Evolutionary conservation across 1,140 invertebrate species (phyloP), one percentile per base, ranked within the genome.

Genomic region (Gryllus bimaculatus): DNA sequence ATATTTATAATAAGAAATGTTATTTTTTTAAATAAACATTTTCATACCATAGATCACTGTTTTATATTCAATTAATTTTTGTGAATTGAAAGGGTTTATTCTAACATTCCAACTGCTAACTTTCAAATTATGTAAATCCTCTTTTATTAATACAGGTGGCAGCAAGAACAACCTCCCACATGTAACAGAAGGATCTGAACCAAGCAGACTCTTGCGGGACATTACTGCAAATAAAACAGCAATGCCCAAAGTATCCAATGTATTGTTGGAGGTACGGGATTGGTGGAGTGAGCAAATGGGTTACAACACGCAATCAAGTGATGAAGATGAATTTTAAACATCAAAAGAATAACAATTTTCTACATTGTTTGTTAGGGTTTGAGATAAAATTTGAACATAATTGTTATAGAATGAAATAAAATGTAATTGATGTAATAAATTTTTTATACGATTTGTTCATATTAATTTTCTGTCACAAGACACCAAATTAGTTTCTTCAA

Each of bases 211-310:
- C 8, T 74, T 75, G 78, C 83, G 83, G 15, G 86, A 87, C 80
- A 81, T 79, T 8, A 80, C 84, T 18, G 83, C 81, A 74, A 83
- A 84, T 26, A 88, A 87, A 82, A 79, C 83, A 47, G 79, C 83
- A 20, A 85, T 86, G 21, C 87, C 89, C 76, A 89, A 90, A 84
- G 84, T 88, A 39, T 85, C 87, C 0, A 90, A 86, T 81, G 86
- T 88, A 6, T 87, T 89, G 80, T 82, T 87, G 77, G 90, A 91
- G 83, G 89, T 91, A 47, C 87, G 88, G 73, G 90, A 91, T 82
- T 91, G 90, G 90, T 91, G 90, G 90, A 86, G 88, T 78, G 90
- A 92, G 80, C 91, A 92, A 84, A 85, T 92, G 13, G 85, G 87
- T 15, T 89, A 87, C 73, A 87, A 87, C 82, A 88, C 87, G 7